Evolutionary conservation across 2,888 invertebrate species (phyloP).

Genomic region (Nymphalis c-album): DNA sequence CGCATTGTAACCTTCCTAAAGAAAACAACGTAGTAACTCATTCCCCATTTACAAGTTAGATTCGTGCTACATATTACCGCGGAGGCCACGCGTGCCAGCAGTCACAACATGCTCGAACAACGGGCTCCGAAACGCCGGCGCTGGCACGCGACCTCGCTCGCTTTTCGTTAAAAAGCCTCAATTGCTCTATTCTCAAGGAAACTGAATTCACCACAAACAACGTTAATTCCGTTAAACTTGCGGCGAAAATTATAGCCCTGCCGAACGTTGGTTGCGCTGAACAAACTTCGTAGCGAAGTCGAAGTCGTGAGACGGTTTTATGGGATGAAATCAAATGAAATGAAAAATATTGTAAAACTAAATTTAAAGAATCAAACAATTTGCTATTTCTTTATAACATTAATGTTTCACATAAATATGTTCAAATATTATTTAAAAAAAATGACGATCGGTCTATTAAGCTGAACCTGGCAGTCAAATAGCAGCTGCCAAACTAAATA

Average conservation of each 20-base stretch:
- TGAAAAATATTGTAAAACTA: neutral
- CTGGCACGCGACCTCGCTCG: conserved; percentile 22
- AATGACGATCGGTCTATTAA: no score
- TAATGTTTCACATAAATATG: neutral
- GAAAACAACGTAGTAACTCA: conserved; percentile 13
- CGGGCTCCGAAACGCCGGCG: conserved; percentile 10
- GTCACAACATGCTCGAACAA: conserved; percentile 1
- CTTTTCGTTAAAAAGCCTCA: conserved; percentile 19
- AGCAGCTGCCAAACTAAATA: no score
- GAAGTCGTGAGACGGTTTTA: neutral
- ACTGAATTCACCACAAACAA: conserved; percentile 13
- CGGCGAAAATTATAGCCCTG: neutral
- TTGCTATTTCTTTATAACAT: neutral
- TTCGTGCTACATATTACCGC: conserved; percentile 9
- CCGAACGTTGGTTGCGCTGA: neutral
- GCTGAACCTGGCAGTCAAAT: no score
- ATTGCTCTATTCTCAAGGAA: conserved; percentile 18
- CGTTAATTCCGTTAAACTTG: conserved; percentile 1
- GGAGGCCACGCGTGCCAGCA: conserved; percentile 20
- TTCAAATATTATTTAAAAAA: neutral
- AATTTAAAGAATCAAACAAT: neutral
- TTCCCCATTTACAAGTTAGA: conserved; percentile 6
- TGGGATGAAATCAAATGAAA: neutral
- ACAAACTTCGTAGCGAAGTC: neutral
- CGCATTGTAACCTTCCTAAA: neutral